Evolutionary conservation across 64 coral and sea anemone species (phyloP), one percentile per base, ranked within the genome.

Genomic region (Cladopsammia gracilis): DNA sequence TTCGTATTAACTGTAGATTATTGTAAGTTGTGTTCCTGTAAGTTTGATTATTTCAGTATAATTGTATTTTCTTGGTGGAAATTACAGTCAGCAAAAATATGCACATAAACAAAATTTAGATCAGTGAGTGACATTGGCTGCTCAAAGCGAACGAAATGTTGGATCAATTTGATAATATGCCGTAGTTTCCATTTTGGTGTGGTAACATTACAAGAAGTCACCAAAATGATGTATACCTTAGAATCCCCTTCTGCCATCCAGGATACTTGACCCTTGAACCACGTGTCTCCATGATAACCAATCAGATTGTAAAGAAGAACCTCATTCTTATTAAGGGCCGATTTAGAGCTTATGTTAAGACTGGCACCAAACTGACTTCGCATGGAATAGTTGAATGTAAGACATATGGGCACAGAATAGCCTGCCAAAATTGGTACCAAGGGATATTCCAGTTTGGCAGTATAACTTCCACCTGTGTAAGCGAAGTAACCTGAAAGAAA

Each of bases 251-350:
- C 10, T 14, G 71, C 81, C 43, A 5, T 43, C 80, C 90, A 92
- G 10, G 81, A 77, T 3, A 92, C 90, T 10, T 74, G 83, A 45
- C 58, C 90, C 2, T 54, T n/a, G 19, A 48, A 50, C 90, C 90
- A 92, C 6, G 13, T 62, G 44, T 25, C 5, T 16, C 90, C 90
- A 50, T 92, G 90, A 52, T 85, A 92, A 14, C 90, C 89, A 51
- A 43, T 51, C 7, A 92, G 68, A 62, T 51, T 85, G 66, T 71
- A 92, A 4, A 92, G 12, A 73, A 75, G 78, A 15, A 48, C 23
- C 47, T 24, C 62, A 7, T 10, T 18, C 18, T 74, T 16, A 48
- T 45, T 43, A 9, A 59, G 59, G 49, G 18, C 12, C 12, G 79
- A 74, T 48, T 92, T 73, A 18, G 14, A 48, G 46, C 62, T 74